A percentile compares a stretch with the other conserved stretches of the same genome.
These are phyloP conservation scores for Polypedilum pembai DNA, from an alignment of 1,140 invertebrate genomes.

Conservation along the genomic window DNA sequence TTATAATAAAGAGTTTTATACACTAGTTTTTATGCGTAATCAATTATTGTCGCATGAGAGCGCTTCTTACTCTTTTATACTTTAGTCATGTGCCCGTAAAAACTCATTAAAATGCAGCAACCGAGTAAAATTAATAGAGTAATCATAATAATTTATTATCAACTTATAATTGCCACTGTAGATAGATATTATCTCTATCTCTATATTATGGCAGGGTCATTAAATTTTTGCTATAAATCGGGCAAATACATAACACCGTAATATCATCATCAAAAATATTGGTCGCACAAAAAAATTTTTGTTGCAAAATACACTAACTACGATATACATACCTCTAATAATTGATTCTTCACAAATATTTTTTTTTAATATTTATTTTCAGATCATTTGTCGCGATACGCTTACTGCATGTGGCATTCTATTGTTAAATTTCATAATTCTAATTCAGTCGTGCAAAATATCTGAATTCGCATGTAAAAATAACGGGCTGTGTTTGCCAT, in stretches of 20 bases:
- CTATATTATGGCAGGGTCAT: too few relatives aligned
- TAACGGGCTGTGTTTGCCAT: slow-evolving; percentile 65
- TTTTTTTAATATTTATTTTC: neutral
- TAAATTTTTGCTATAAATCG: too few relatives aligned
- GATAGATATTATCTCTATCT: neutral
- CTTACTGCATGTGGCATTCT: slow-evolving; percentile 32
- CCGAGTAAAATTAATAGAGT: slow-evolving; percentile 28
- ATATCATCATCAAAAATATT: neutral
- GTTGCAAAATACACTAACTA: neutral
- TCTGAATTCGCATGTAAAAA: slow-evolving; percentile 75
- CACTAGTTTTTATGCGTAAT: too few relatives aligned
- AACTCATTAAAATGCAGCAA: slow-evolving; percentile 26
- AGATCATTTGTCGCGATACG: neutral
- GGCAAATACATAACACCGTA: too few relatives aligned
- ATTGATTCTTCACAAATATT: neutral
- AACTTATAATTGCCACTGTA: slow-evolving; percentile 24
- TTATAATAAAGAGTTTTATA: too few relatives aligned
- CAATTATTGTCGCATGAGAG: too few relatives aligned
- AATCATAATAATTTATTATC: slow-evolving; percentile 26
- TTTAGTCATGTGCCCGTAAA: neutral
- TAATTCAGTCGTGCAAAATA: slow-evolving; percentile 52
- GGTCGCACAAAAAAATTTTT: neutral
- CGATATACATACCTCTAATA: neutral
- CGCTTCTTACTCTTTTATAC: too few relatives aligned
- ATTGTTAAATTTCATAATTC: slow-evolving; percentile 30